A percentile compares a stretch with the other conserved stretches of the same genome.
phyloP scores from a whole-genome alignment of 2,797 vertebrate genomes.

The Micropoecilia bifurca region DNA sequence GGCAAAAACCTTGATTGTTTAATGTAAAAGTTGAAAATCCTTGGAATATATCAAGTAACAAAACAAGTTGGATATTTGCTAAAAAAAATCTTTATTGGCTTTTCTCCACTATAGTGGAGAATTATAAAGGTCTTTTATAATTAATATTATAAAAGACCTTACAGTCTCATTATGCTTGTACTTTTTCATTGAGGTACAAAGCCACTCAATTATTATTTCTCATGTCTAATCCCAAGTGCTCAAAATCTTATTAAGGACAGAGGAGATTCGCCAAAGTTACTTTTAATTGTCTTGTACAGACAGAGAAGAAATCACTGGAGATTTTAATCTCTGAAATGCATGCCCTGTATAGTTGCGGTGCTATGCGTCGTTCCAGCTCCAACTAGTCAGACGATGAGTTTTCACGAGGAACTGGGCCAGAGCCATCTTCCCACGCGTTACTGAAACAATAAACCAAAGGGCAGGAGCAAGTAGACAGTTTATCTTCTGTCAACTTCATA shows the following conservation, averaged over 20 bases:
- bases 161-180: slow-evolving; percentile 3
- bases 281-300: slow-evolving; percentile 24
- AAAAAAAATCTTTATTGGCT: neutral
- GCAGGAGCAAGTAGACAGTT: slow-evolving; percentile 10
- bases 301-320: slow-evolving; percentile 15
- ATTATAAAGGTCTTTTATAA: no score
- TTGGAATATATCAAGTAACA: neutral
- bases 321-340: slow-evolving; percentile 33
- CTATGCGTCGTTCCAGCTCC: slow-evolving; percentile 27
- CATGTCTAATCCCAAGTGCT: slow-evolving; percentile 30
- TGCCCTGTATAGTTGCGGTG: slow-evolving; percentile 37
- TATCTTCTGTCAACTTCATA: slow-evolving; percentile 21
- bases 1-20: slow-evolving; percentile 14
- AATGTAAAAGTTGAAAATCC: slow-evolving; percentile 15
- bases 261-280: slow-evolving; percentile 27
- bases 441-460: slow-evolving; percentile 41
- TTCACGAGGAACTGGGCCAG: slow-evolving; percentile 19
- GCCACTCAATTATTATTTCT: slow-evolving; percentile 25
- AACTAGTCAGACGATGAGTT: slow-evolving; percentile 41
- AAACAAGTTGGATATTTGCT: neutral
- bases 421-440: slow-evolving; percentile 18
- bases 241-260: slow-evolving; percentile 38
- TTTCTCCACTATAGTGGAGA: slow-evolving; percentile 1
- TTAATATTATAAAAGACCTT: slow-evolving; percentile 29
- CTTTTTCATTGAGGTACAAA: slow-evolving; percentile 19